phyloP scores from a whole-genome alignment of 2,888 invertebrate genomes.

The Furcula furcula region DNA sequence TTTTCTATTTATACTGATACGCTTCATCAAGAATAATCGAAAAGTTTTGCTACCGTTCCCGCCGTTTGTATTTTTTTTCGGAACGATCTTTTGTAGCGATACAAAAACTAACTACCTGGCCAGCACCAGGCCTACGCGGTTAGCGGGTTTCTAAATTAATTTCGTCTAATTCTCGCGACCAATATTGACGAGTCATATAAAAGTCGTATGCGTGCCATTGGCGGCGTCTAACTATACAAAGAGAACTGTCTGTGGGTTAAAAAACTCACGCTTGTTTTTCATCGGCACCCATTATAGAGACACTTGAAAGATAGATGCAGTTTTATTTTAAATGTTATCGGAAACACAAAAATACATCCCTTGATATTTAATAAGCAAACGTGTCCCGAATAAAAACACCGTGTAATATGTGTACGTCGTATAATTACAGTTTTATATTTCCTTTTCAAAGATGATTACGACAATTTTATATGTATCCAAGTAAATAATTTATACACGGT shows the following conservation, averaged over 20 bases:
- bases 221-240: slow-evolving; percentile 55
- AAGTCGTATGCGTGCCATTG: slow-evolving; percentile 56
- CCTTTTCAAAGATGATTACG: slow-evolving; percentile 25
- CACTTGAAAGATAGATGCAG: slow-evolving; percentile 70
- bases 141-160: slow-evolving; percentile 65
- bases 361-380: slow-evolving; percentile 11
- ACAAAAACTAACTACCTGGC: slow-evolving; percentile 66
- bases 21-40: slow-evolving; percentile 62
- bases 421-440: slow-evolving; percentile 28
- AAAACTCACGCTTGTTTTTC: slow-evolving; percentile 61
- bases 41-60: slow-evolving; percentile 73
- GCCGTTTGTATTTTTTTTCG: slow-evolving; percentile 44
- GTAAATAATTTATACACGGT: slow-evolving; percentile 13
- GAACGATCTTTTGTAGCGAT: slow-evolving; percentile 40
- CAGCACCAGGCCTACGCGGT: slow-evolving; percentile 47
- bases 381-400: slow-evolving; percentile 7
- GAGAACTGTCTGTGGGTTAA: slow-evolving; percentile 41
- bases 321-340: slow-evolving; percentile 28
- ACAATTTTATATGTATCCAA: slow-evolving; percentile 26
- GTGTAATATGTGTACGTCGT: slow-evolving; percentile 6
- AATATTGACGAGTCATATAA: slow-evolving; percentile 71
- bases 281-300: slow-evolving; percentile 66
- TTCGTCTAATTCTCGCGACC: slow-evolving; percentile 60
- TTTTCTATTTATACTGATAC: slow-evolving; percentile 69
- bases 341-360: slow-evolving; percentile 13